Evolutionary conservation across 1,140 invertebrate species (phyloP).

Genomic region (Cepaea nemoralis): DNA sequence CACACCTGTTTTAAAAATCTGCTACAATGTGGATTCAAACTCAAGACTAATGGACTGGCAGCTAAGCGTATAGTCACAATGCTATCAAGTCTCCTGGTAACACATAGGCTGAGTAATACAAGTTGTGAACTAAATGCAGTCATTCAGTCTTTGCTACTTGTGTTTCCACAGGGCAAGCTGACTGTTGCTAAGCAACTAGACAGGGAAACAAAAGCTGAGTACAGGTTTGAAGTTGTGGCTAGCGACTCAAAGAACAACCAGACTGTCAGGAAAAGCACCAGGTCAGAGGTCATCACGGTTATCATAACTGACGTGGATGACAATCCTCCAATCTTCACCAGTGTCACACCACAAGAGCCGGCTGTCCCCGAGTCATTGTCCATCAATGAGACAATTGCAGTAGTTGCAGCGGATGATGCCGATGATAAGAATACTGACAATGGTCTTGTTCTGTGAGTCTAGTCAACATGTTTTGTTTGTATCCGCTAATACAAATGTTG

Average conservation of each 20-base stretch:
- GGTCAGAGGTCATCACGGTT: constrained; percentile 46
- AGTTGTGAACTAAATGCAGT: too few species aligned
- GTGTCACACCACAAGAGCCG: constrained; percentile 34
- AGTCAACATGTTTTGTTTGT: neutral
- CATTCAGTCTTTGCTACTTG: neutral
- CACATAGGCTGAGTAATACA: too few species aligned
- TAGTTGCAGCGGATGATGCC: constrained; percentile 48
- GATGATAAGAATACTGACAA: constrained; percentile 37
- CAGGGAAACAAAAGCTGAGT: constrained; percentile 49
- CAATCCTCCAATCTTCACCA: constrained; percentile 54
- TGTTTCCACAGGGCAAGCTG: constrained; percentile 51
- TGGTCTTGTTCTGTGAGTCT: constrained; percentile 30
- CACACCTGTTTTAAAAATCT: too few species aligned
- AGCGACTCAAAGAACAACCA: constrained; percentile 50
- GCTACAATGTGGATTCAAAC: too few species aligned
- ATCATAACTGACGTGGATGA: constrained; percentile 57
- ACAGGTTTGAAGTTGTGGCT: constrained; percentile 54
- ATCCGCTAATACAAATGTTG: too few species aligned
- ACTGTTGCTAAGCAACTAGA: constrained; percentile 52
- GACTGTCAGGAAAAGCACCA: neutral
- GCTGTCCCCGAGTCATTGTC: constrained; percentile 45
- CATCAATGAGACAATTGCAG: constrained; percentile 36
- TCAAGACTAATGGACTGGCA: too few species aligned
- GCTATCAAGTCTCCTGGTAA: too few species aligned
- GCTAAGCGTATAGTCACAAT: too few species aligned